Conservation (phyloP, 1,140 invertebrate genomes). For the Polypedilum pembai region DNA sequence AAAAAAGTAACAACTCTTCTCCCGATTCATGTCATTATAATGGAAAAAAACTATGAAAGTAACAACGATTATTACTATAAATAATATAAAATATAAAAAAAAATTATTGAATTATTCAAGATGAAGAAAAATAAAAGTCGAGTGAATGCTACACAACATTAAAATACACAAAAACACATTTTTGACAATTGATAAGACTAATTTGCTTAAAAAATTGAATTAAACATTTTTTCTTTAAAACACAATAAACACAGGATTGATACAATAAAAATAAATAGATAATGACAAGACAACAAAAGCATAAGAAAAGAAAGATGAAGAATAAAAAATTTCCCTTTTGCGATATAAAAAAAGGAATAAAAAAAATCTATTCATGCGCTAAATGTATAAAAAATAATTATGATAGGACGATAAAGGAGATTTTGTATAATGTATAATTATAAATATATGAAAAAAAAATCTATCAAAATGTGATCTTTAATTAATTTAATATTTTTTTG, state of each 20-base stretch:
- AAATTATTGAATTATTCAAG: too few relatives aligned
- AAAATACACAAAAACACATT: not conserved
- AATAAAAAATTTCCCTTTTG: not conserved
- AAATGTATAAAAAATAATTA: constrained; percentile 20
- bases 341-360: constrained; percentile 13
- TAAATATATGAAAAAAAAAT: constrained; percentile 21
- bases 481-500: constrained; percentile 24
- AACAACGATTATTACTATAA: constrained; percentile 10
- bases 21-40: constrained; percentile 4
- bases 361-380: constrained; percentile 5
- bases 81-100: not conserved
- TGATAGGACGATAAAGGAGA: not conserved
- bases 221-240: not conserved
- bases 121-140: too few relatives aligned
- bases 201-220: constrained; percentile 1
- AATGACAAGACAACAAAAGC: not conserved
- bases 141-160: too few relatives aligned
- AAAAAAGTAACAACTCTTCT: constrained; percentile 22
- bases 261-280: not conserved
- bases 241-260: not conserved
- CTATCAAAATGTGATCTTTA: constrained; percentile 27
- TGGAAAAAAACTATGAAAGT: not conserved
- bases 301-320: not conserved
- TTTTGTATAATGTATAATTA: constrained; percentile 22
- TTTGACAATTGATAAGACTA: constrained; percentile 13